Evolutionary conservation across 1,140 invertebrate genomes (phyloP), one percentile per base, ranked within the genome.

Genomic region (Artemia franciscana): DNA sequence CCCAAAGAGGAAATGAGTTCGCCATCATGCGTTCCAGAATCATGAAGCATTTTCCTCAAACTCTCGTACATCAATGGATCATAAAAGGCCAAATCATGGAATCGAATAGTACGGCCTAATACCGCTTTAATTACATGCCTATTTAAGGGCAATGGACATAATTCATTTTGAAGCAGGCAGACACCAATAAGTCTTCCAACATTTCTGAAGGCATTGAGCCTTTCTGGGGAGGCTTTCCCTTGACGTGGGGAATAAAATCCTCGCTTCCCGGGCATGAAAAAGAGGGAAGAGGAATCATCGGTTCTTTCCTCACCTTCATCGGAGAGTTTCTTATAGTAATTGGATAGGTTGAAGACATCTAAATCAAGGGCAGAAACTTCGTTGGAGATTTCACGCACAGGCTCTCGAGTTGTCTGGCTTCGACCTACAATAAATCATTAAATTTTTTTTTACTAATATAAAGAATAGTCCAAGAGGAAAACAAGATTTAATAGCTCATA

Each of bases 41-140:
- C 91, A 58, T 90, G 80, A 23, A 97, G 88, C 60, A 98, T 79
- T 73, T 95, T 88, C 59, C 95, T 78, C 65, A 98, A 77, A 69
- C 89, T 94, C 78, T 99, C 95, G 70, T 97, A 99, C 70, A 98
- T 86, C 5, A 90, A 83, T 12, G 92, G 88, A 77, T 99, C 95
- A 71, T 94, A 98, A 77, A 99, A 99, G 51, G 95, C 96, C 67
- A 99, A 78, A 78, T 99, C 96, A 72, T 98, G 92, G 82, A 98
- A 99, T 68, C 87, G 82, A 66, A 98, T 85, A 26, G 88, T 84
- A 67, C 91, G 79, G 1, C 85, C 88, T 62, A 99, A 75, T 63
- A 99, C 86, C 68, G 62, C 62, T 73, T 98, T 98, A 59, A 98
- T 76, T 5, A 98, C 93, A 72, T 98, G 95, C 64, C 96, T 82